These are phyloP conservation scores for Nothocercus nigrocapillus DNA, from an alignment of 2,113 vertebrate species.

Conservation along the genomic window DNA sequence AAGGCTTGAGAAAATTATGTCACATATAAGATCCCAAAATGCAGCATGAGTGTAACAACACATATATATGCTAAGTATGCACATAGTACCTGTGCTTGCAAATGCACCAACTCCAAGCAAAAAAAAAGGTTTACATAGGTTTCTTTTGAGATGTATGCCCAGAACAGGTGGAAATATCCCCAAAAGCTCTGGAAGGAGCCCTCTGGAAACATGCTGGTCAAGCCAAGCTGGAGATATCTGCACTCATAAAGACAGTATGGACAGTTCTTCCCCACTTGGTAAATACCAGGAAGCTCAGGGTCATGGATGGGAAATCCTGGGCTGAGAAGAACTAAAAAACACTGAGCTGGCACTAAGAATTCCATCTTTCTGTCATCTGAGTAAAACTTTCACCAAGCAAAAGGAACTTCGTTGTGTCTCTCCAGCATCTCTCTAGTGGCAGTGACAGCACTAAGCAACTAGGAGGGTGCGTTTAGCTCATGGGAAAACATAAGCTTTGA, in stretches of 20 bases:
- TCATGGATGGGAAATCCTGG: neutral
- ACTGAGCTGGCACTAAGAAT: neutral
- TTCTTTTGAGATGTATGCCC: neutral
- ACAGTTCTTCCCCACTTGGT: neutral
- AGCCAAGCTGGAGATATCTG: neutral
- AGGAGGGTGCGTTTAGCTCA: neutral
- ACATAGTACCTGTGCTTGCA: neutral
- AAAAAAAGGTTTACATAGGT: neutral
- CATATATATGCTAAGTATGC: accelerated
- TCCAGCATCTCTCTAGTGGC: neutral
- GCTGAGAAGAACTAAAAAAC: neutral
- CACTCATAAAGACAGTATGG: neutral
- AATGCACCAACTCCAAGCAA: neutral
- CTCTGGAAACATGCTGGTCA: neutral
- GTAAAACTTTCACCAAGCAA: neutral
- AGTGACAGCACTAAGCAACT: neutral
- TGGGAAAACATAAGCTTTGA: conserved; percentile 30
- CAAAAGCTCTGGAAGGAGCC: neutral
- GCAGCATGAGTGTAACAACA: accelerated
- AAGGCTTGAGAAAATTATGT: neutral
- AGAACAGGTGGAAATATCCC: neutral
- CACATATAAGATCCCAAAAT: neutral
- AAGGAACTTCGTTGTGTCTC: neutral
- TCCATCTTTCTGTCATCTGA: neutral
- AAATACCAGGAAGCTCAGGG: neutral